Evolutionary conservation across 2,888 invertebrate species (phyloP).

Genomic region (Dicranocentrus wangi): DNA sequence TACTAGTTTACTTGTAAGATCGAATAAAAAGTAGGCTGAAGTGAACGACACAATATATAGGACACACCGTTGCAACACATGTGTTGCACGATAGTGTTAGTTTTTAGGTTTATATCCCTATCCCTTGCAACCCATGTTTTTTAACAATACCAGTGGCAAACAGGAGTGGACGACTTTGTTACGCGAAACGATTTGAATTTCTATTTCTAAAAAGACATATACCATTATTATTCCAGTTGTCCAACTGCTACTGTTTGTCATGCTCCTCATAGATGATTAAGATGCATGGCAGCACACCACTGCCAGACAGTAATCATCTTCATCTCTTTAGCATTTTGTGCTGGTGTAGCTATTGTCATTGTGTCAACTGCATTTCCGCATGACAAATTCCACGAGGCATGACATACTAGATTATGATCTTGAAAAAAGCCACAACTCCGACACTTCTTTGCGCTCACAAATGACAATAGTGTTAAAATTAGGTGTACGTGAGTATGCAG

Average conservation of each 20-base stretch:
- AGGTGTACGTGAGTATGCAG: slow-evolving; percentile 22
- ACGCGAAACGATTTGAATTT: neutral
- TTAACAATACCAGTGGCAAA: neutral
- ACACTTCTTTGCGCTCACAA: slow-evolving; percentile 18
- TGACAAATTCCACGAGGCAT: slow-evolving; percentile 57
- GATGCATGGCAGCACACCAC: neutral
- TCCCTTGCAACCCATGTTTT: too few species aligned
- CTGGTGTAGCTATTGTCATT: slow-evolving; percentile 14
- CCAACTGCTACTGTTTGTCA: slow-evolving; percentile 21
- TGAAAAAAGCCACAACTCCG: slow-evolving; percentile 41
- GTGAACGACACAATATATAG: too few species aligned
- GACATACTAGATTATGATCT: slow-evolving; percentile 53
- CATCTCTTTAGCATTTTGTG: slow-evolving; percentile 12
- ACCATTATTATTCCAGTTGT: slow-evolving; percentile 10
- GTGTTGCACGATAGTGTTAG: too few species aligned
- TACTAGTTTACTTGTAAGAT: too few species aligned
- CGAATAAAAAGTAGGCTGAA: too few species aligned
- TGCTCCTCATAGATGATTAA: neutral
- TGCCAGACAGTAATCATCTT: slow-evolving; percentile 2
- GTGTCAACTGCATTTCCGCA: slow-evolving; percentile 56
- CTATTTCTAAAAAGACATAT: neutral
- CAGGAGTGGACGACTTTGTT: slow-evolving; percentile 49
- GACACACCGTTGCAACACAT: too few species aligned
- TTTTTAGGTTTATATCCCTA: too few species aligned
- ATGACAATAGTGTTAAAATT: slow-evolving; percentile 26